phyloP scores from a whole-genome alignment of 2,797 vertebrate species.

The Scomberomorus guttatus region DNA sequence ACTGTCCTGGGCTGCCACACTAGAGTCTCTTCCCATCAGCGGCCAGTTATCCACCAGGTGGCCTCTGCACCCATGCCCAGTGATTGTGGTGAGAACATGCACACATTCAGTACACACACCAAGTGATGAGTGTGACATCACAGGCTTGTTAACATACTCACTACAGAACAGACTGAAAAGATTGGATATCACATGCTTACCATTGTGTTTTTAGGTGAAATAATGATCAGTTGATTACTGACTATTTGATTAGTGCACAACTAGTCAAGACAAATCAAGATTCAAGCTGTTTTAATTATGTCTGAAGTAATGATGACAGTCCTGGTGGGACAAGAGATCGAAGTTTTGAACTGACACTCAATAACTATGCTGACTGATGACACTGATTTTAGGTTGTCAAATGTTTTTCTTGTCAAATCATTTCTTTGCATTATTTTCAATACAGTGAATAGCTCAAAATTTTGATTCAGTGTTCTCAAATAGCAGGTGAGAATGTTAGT shows the following conservation, averaged over 20 bases:
- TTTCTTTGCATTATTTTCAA: neutral
- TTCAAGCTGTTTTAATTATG: neutral
- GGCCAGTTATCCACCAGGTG: conserved; percentile 92
- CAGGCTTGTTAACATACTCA: neutral
- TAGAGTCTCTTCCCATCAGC: conserved; percentile 81
- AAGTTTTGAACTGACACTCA: neutral
- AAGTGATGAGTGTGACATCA: conserved; percentile 22
- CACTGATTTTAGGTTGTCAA: neutral
- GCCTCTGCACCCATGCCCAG: conserved; percentile 96
- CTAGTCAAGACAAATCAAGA: neutral
- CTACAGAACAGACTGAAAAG: conserved; percentile 2
- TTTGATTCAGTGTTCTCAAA: neutral
- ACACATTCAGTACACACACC: neutral
- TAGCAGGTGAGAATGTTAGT: neutral
- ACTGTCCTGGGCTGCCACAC: conserved; percentile 79
- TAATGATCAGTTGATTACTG: conserved; percentile 6
- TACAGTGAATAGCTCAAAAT: neutral
- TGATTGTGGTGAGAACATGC: conserved; percentile 90
- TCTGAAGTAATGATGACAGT: conserved; percentile 11
- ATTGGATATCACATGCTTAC: neutral
- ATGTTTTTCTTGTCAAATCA: neutral
- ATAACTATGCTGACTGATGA: neutral
- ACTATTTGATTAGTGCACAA: neutral
- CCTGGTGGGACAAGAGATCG: neutral
- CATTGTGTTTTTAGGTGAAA: neutral